A percentile compares a stretch with the other conserved stretches of the same genome.
Evolutionary conservation across 2,888 invertebrate species (phyloP).

Genomic region (Tenthredo scrophulariae): DNA sequence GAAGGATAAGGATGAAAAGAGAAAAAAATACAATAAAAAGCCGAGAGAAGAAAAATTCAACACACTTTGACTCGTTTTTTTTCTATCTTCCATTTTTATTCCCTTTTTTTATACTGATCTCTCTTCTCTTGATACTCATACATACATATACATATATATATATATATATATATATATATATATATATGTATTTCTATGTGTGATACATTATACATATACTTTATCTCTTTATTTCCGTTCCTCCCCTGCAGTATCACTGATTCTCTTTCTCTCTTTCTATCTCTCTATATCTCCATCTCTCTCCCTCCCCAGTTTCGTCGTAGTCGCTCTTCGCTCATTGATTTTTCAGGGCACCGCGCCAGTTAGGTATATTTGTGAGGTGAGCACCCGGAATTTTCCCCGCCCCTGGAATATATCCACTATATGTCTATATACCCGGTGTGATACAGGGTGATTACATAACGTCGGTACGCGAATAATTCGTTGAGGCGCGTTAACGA

Average conservation of each 20-base stretch:
- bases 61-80: conserved; percentile 16
- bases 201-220: background rate
- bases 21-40: background rate
- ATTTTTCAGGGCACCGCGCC: conserved; percentile 45
- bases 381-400: conserved; percentile 29
- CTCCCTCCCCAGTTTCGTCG: background rate
- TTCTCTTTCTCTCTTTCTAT: background rate
- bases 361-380: conserved; percentile 45
- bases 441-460: conserved; percentile 30
- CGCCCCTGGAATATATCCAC: background rate
- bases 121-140: background rate
- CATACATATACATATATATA: background rate
- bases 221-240: background rate
- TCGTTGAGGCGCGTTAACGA: conserved; percentile 37
- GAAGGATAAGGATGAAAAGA: background rate
- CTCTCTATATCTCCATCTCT: background rate
- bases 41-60: conserved; percentile 17
- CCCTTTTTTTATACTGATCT: background rate
- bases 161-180: background rate
- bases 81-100: background rate
- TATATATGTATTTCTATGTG: background rate
- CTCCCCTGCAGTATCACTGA: conserved; percentile 10
- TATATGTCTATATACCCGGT: background rate
- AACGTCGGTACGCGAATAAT: conserved; percentile 34
- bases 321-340: conserved; percentile 41